Evolutionary conservation across 2,797 vertebrate genomes (phyloP).

Genomic region (Cryptoprocta ferox): DNA sequence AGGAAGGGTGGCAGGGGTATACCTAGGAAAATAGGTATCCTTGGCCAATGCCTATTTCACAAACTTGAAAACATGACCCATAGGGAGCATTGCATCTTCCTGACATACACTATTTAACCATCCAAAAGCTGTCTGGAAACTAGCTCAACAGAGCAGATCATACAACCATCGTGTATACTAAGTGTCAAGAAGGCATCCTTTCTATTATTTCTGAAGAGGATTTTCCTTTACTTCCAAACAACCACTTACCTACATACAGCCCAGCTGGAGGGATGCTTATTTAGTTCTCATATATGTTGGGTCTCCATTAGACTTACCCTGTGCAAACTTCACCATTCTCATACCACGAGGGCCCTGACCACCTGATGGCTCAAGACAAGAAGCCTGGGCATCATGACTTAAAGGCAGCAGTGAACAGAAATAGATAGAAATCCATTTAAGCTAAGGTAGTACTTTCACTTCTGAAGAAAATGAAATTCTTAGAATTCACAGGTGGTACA

Average conservation of each 20-base stretch:
- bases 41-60: neutral
- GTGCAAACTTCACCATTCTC: neutral
- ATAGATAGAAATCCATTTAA: neutral
- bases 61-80: neutral
- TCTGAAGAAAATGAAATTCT: neutral
- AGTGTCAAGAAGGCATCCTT: neutral
- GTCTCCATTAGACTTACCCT: neutral
- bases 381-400: neutral
- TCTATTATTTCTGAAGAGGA: neutral
- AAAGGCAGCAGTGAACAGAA: neutral
- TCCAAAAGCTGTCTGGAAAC: neutral
- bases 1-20: neutral
- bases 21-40: neutral
- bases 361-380: neutral
- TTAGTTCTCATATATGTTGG: neutral
- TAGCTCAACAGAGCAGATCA: neutral
- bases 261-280: neutral
- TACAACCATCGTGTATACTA: neutral
- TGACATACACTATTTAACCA: neutral
- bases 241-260: neutral
- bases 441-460: neutral
- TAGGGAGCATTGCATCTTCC: neutral
- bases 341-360: neutral
- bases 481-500: neutral
- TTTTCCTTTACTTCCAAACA: conserved; percentile 33